Evolutionary conservation across 2,113 vertebrate genomes (phyloP).

Genomic region (Procavia capensis): DNA sequence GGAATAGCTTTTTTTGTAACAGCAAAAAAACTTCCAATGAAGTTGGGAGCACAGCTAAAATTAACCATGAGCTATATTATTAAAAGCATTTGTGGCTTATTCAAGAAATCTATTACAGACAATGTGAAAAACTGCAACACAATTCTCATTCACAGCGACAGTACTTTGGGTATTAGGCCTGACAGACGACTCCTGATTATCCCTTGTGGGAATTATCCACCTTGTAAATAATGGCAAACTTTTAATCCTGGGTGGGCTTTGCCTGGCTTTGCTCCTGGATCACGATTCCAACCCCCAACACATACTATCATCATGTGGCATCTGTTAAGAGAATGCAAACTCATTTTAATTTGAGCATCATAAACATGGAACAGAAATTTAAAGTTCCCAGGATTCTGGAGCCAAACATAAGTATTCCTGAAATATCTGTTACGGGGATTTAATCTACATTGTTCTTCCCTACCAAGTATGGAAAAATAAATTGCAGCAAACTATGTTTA

Average conservation of each 20-base stretch:
- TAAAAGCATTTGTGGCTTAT: conserved; percentile 69
- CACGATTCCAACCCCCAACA: not conserved
- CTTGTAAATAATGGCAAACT: conserved; percentile 59
- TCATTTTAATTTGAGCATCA: conserved; percentile 46
- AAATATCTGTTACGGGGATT: not conserved
- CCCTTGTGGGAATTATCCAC: conserved; percentile 28
- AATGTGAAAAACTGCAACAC: conserved; percentile 56
- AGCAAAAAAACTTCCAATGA: conserved; percentile 44
- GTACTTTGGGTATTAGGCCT: conserved; percentile 37
- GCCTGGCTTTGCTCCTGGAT: conserved; percentile 22
- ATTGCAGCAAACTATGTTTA: not conserved
- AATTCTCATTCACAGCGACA: conserved; percentile 41
- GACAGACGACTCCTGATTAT: not conserved
- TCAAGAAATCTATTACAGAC: conserved; percentile 56
- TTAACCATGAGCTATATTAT: conserved; percentile 66
- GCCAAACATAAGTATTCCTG: not conserved
- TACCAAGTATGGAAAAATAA: conserved; percentile 48
- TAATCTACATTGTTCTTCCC: conserved; percentile 25
- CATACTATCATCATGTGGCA: not conserved
- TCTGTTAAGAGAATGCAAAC: conserved; percentile 42
- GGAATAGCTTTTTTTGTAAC: not conserved
- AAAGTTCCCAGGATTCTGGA: conserved; percentile 50
- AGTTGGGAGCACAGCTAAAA: conserved; percentile 41
- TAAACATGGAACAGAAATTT: conserved; percentile 29
- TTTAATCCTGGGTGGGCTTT: conserved; percentile 71